Percentiles rank a stretch among this genome's conserved stretches.
Conservation (phyloP, 2,888 invertebrate species). For the Phorcus lineatus region DNA sequence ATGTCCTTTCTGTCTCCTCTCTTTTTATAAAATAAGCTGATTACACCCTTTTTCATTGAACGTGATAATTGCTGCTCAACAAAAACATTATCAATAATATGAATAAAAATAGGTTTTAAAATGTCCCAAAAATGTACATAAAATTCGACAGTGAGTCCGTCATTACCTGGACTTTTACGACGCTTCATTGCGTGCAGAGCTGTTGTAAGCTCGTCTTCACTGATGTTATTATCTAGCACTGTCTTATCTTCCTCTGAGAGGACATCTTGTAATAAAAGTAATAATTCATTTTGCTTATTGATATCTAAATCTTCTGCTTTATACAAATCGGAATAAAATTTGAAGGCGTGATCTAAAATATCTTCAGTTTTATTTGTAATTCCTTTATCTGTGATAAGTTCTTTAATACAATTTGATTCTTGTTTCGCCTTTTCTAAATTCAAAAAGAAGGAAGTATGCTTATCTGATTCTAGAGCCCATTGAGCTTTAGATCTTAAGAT, state of each 20-base stretch:
- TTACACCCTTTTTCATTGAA: not conserved
- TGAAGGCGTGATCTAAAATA: not conserved
- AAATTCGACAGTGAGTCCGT: not conserved
- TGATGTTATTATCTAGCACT: too few species aligned
- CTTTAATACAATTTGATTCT: not conserved
- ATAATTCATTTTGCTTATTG: not conserved
- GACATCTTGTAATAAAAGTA: not conserved
- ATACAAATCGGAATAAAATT: not conserved
- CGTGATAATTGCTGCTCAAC: not conserved
- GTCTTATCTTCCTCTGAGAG: not conserved
- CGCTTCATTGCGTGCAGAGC: slow-evolving; percentile 3
- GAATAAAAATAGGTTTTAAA: not conserved
- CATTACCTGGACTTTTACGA: slow-evolving; percentile 8
- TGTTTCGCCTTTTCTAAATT: not conserved
- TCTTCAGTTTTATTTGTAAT: not conserved
- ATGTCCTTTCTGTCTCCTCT: not conserved
- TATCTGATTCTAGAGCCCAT: not conserved
- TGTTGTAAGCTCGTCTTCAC: not conserved
- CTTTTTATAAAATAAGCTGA: not conserved
- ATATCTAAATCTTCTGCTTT: not conserved
- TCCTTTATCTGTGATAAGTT: not conserved
- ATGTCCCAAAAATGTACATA: slow-evolving; percentile 1
- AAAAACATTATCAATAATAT: not conserved
- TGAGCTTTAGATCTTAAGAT: not conserved
- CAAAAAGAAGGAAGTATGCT: not conserved